Base-by-base conservation (phyloP, 1,140 invertebrate genomes). In the Ylistrum balloti region DNA sequence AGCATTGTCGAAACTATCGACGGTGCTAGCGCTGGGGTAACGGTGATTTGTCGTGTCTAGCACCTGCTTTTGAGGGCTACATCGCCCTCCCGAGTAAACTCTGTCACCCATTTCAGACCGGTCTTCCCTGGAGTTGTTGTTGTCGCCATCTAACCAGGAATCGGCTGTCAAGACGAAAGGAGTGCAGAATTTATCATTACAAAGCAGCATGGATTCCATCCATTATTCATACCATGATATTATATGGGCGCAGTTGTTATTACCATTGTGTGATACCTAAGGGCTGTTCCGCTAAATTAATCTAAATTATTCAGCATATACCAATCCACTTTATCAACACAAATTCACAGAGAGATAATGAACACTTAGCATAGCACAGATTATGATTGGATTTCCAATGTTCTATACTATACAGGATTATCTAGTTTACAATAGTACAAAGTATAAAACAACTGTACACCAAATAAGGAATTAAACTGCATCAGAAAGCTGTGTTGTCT, bases 1-100 rank as follows among this genome's bases (percentile, higher is more conserved):
- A 85, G 91, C 92, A 93, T 92, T 92, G 88, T 94, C 93, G 92
- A 92, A 92, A 91, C 92, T 93, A 45, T 93, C 92, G 45, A 92
- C 45, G 34, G 93, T 93, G 22, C 91, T 91, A 35, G 88, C 91
- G 91, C 93, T 93, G 20, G 89, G 90, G 28, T 17, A n/a, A 74
- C 13, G 86, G 33, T 74, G 32, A 41, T 15, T 90, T 15, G 34
- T 20, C 0, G 33, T 85, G 28, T 34, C 48, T 11, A 45, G 56
- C n/a, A 74, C 5, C 22, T 87, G 45, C 90, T 92, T 93, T 86
- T 91, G 45, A 0, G 92, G 93, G 86, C 92, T 93, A 28, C 88
- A 85, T 45, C 90, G 86, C 22, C 93, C 93, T n/a, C 93, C 93
- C 22, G 92, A 89, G 86, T 94, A 94, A 20, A 94, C 91, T 85